Evolutionary conservation across 2,888 invertebrate genomes (phyloP).

Genomic region (Dynastes maya): DNA sequence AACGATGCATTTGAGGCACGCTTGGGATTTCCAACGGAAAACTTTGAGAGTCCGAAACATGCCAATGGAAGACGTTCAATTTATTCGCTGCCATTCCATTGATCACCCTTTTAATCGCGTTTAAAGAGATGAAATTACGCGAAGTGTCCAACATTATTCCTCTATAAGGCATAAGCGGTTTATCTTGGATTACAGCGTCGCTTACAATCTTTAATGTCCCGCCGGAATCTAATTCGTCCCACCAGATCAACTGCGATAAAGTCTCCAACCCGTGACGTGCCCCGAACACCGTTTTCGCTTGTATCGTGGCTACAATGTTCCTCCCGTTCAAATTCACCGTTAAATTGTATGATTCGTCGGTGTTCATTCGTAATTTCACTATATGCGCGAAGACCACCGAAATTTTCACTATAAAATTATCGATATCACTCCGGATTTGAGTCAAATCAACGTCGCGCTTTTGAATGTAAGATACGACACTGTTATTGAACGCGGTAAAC

Average conservation of each 20-base stretch:
- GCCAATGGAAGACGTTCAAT: conserved; percentile 95
- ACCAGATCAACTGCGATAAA: conserved; percentile 86
- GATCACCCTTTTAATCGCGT: conserved; percentile 81
- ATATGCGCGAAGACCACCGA: conserved; percentile 72
- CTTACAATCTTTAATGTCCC: conserved; percentile 78
- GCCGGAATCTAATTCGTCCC: conserved; percentile 76
- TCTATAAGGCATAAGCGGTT: conserved; percentile 85
- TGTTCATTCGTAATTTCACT: conserved; percentile 76
- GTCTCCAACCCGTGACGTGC: conserved; percentile 86
- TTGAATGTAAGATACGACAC: conserved; percentile 61
- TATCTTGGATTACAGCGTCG: conserved; percentile 81
- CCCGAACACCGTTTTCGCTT: conserved; percentile 82
- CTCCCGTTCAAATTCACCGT: conserved; percentile 67
- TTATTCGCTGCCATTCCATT: conserved; percentile 93
- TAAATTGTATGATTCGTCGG: conserved; percentile 85
- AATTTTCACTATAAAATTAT: conserved; percentile 71
- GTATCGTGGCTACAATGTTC: conserved; percentile 75
- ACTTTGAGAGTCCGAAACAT: conserved; percentile 91
- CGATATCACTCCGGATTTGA: conserved; percentile 62
- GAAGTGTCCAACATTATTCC: conserved; percentile 94
- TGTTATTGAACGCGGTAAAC: conserved; percentile 71
- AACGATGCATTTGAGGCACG: conserved; percentile 84
- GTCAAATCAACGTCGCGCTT: conserved; percentile 57
- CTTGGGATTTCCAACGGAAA: conserved; percentile 88
- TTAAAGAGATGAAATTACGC: conserved; percentile 88